Base-by-base conservation (phyloP, 2,797 vertebrate species). In the Phylloscopus collybita region DNA sequence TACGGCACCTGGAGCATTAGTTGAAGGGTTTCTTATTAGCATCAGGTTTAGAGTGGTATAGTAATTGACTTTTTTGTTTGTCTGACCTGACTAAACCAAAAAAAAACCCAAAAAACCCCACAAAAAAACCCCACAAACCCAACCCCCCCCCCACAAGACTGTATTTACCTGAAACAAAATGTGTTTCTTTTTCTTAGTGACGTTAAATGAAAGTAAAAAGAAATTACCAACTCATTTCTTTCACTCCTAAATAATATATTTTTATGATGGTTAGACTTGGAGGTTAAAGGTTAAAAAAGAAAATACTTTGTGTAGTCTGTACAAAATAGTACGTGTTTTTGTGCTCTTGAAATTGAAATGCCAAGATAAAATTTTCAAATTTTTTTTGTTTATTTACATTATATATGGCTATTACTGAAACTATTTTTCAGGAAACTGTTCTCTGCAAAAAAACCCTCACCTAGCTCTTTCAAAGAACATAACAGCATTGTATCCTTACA, bases 401-500 rank as follows among this genome's bases (percentile, higher is more conserved):
- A 25, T 23, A 5, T 56, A 30, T 27, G 4, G 9, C 22, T 93
- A 42, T 69, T 12, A 5, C 16, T 59, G 70, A 88, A 95, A 69
- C 5, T 40, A 65, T 56, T 92, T 92, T 83, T 53, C 62, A 93
- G 36, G 32, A 51, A 90, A 59, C 9, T 29, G 1, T 72, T 88
- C 11, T 79, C 12, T 79, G 21, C 11, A 61, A 62, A 88, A 12
- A 1, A 0, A 0, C 7, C 45, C 27, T 66, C 32, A 53, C 18
- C 26, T 30, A 53, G 6, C 11, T 62, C 47, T 69, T 83, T 90
- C 51, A 66, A 4, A 23, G 54, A 86, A 40, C 7, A 26, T 40
- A 61, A 51, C 13, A 75, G 38, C 7, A 5, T 34, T 45, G 11
- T 64, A 36, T 40, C 30, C 38, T 56, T 14, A 25, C 56, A 80